A percentile compares a stretch with the other conserved stretches of the same genome.
Evolutionary conservation across 2,888 invertebrate genomes (phyloP).

Genomic region (Cantharis flavilabris): DNA sequence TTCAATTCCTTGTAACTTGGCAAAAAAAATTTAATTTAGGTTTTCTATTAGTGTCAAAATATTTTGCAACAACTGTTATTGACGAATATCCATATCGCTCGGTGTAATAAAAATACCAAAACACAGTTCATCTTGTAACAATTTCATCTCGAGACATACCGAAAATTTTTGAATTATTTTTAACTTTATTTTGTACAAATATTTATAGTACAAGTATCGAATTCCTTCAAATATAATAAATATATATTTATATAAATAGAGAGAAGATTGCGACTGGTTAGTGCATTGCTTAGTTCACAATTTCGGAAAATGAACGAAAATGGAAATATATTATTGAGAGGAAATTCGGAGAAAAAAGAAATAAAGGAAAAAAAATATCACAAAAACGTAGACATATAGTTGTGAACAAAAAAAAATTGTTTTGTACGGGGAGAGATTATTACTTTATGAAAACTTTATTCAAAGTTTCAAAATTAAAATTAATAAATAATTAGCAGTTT

Average conservation of each 20-base stretch:
- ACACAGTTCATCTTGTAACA: not conserved
- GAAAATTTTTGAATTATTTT: not conserved
- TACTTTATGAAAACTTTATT: too few relatives aligned
- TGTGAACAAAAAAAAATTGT: too few relatives aligned
- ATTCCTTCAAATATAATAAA: not conserved
- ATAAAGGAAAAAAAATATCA: too few relatives aligned
- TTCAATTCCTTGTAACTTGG: not conserved
- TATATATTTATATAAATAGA: too few relatives aligned
- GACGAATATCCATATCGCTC: not conserved
- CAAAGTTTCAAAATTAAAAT: too few relatives aligned
- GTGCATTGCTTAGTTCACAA: not conserved
- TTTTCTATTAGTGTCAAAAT: not conserved
- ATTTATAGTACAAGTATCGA: not conserved
- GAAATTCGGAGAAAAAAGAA: too few relatives aligned
- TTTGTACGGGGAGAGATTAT: too few relatives aligned
- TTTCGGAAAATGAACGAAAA: too few relatives aligned
- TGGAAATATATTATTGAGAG: too few relatives aligned
- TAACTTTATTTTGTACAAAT: not conserved
- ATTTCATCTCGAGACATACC: not conserved
- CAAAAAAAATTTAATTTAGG: not conserved
- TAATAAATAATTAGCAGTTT: too few relatives aligned
- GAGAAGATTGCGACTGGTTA: not conserved
- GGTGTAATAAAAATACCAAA: not conserved
- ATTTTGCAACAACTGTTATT: not conserved
- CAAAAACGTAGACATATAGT: too few relatives aligned